phyloP scores from a whole-genome alignment of 2,797 vertebrate species.

The Aselliscus stoliczkanus region DNA sequence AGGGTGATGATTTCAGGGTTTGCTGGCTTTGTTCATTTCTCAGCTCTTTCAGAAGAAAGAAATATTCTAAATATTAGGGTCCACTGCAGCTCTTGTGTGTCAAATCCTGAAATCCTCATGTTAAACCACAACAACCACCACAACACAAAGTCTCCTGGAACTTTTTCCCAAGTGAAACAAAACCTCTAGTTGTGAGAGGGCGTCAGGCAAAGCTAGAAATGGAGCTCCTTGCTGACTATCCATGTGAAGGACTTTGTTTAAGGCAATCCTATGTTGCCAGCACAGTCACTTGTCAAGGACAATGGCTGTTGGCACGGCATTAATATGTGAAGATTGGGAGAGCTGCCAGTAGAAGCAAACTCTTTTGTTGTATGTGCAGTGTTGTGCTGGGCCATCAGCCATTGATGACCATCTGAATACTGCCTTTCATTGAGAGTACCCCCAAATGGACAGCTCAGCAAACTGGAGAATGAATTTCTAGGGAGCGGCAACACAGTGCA shows the following conservation, averaged over 20 bases:
- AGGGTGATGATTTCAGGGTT: neutral
- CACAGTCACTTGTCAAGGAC: slow-evolving; percentile 76
- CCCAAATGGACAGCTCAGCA: slow-evolving; percentile 57
- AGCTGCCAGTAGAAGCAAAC: slow-evolving; percentile 73
- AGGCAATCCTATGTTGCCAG: slow-evolving; percentile 45
- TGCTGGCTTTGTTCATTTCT: neutral
- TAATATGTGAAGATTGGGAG: slow-evolving; percentile 43
- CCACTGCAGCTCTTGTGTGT: neutral
- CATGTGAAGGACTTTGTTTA: slow-evolving; percentile 28
- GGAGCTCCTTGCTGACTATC: neutral
- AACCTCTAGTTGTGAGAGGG: neutral
- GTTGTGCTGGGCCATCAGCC: slow-evolving; percentile 50
- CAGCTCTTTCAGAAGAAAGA: slow-evolving; percentile 1
- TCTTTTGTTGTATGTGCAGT: slow-evolving; percentile 55
- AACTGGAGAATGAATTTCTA: slow-evolving; percentile 32
- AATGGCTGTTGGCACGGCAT: slow-evolving; percentile 70
- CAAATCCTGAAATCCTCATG: neutral
- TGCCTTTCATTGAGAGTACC: slow-evolving; percentile 54
- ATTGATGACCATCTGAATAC: slow-evolving; percentile 53
- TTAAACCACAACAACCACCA: neutral
- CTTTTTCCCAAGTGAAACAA: slow-evolving; percentile 36
- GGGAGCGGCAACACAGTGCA: neutral
- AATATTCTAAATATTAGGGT: neutral
- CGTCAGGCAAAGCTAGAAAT: neutral
- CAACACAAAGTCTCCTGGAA: neutral